Base-by-base conservation (phyloP, 2,888 invertebrate genomes). In the Thereva nobilitata region DNA sequence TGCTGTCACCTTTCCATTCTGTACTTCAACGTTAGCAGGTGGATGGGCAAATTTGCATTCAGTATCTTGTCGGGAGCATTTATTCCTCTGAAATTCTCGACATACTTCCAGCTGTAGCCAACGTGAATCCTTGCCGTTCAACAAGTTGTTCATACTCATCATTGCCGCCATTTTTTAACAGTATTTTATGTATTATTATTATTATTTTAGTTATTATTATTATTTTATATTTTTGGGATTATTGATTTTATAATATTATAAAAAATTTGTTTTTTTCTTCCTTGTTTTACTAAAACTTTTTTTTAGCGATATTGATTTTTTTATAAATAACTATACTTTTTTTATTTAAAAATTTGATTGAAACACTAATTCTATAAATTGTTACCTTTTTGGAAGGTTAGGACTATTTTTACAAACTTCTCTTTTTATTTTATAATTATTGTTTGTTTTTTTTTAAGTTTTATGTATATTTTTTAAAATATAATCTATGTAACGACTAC, bases 11-110 rank as follows among this genome's bases (percentile, higher is more conserved):
- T 97, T 89, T 82, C 99, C 99, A 85, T 98, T 99, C 87, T 98
- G 98, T 80, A 99, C 97, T 86, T 99, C 99, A 78, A 99, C 98
- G 84, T 98, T 97, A 78, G 95, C 92, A 74, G 98, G 97, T 72
- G 99, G 99, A 87, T 99, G 99, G 75, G 99, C 98, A 84, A 98
- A 99, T 88, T 99, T 99, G 90, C 99, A 99, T 85, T 99, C 98
- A 82, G 95, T 94, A 86, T 99, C 98, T 73, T 96, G 93, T 81
- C 99, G 90, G 79, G 97, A 94, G 86, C 99, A 99, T 88, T 98
- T 98, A 88, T 97, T 97, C 83, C 99, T 89, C 86, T 98, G 97
- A 86, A 95, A 99, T 86, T 99, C 99, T 76, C 98, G 90, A 87
- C 95, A 96, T 82, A 98, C 99, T 86, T 99, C 99, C 82, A 99